Conservation (phyloP, 1,140 invertebrate species). For the Kradibia gibbosae region DNA sequence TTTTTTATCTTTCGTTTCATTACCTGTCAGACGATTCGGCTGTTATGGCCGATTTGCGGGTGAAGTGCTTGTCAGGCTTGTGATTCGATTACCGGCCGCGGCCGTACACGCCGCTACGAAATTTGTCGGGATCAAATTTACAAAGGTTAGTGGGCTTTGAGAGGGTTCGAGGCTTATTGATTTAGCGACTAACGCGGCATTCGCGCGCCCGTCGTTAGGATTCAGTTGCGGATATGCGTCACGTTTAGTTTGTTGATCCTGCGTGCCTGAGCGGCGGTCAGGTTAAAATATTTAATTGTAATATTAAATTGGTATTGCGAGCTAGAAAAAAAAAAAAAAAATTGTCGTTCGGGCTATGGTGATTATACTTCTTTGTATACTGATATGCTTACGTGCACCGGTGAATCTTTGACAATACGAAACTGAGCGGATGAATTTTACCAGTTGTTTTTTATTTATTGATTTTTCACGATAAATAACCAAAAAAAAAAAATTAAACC, state of each 20-base stretch:
- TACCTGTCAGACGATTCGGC: conserved; percentile 52
- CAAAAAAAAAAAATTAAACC: too few relatives aligned
- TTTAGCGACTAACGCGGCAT: conserved; percentile 16
- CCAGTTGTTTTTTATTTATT: too few relatives aligned
- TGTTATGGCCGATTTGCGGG: conserved; percentile 69
- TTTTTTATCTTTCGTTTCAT: conserved; percentile 59
- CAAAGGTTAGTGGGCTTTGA: conserved; percentile 58
- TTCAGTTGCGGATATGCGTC: conserved; percentile 6
- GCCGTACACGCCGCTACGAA: conserved; percentile 57
- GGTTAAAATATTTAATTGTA: conserved; percentile 9
- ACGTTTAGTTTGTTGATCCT: conserved; percentile 11
- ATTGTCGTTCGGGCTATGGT: too few relatives aligned
- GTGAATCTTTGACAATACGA: too few relatives aligned
- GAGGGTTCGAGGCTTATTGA: conserved; percentile 29
- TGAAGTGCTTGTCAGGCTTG: conserved; percentile 62
- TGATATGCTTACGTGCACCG: too few relatives aligned
- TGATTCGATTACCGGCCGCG: conserved; percentile 66
- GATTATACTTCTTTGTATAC: too few relatives aligned
- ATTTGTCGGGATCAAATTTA: conserved; percentile 67
- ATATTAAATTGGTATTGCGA: too few relatives aligned
- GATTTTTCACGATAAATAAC: too few relatives aligned
- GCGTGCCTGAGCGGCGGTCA: not conserved
- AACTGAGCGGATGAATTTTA: too few relatives aligned
- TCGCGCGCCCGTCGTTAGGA: not conserved
- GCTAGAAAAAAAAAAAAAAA: too few relatives aligned